A percentile compares a stretch with the other conserved stretches of the same genome.
Evolutionary conservation across 2,113 vertebrate species (phyloP).

Genomic region (Eonycteris spelaea): DNA sequence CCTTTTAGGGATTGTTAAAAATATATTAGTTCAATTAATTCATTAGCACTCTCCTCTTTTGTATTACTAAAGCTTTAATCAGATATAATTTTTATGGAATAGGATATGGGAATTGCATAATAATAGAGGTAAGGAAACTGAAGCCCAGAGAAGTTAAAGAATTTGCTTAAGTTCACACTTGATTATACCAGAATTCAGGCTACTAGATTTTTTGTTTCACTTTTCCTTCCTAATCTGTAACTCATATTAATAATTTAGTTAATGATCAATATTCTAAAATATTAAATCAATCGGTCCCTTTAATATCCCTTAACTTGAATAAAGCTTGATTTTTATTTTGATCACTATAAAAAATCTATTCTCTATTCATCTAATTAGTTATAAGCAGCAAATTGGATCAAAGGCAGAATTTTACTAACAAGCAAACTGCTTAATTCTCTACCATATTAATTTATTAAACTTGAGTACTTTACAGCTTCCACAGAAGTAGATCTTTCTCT

Average conservation of each 20-base stretch:
- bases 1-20: neutral
- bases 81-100: neutral
- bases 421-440: neutral
- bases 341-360: neutral
- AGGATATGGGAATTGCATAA: neutral
- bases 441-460: neutral
- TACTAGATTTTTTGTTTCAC: neutral
- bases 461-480: neutral
- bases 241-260: neutral
- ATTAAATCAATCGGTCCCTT: neutral
- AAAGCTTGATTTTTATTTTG: slow-evolving; percentile 14
- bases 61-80: neutral
- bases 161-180: neutral
- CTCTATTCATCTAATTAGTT: neutral
- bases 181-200: neutral
- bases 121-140: neutral
- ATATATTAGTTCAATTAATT: neutral
- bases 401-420: neutral
- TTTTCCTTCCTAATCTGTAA: neutral
- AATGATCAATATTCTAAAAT: neutral
- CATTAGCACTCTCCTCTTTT: neutral
- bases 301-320: neutral
- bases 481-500: neutral
- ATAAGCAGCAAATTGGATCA: neutral
- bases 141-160: neutral